Evolutionary conservation across 2,113 vertebrate species (phyloP).

Genomic region (Ardeotis arabs): DNA sequence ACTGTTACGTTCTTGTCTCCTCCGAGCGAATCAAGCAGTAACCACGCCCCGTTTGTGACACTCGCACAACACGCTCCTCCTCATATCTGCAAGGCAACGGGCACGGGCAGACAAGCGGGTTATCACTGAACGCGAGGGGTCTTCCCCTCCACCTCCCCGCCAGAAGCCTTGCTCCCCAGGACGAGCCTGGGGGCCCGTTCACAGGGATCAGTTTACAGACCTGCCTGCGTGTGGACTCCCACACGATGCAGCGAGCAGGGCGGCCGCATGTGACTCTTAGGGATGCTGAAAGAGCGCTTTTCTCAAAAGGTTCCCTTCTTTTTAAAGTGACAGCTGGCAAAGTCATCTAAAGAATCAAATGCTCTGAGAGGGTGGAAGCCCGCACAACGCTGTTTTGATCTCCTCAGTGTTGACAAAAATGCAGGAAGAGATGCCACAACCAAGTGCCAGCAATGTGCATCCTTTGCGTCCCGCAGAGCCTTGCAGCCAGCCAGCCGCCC

Average conservation of each 20-base stretch:
- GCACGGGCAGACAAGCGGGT: neutral
- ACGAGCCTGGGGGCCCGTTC: neutral
- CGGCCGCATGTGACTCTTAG: neutral
- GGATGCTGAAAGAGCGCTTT: neutral
- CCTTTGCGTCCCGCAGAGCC: fast-evolving
- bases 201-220: neutral
- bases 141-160: neutral
- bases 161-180: neutral
- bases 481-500: neutral
- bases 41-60: fast-evolving
- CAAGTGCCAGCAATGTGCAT: neutral
- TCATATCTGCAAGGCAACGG: neutral
- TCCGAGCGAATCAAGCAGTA: neutral
- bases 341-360: neutral
- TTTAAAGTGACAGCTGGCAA: neutral
- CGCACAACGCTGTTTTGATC: neutral
- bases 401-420: neutral
- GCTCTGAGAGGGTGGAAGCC: neutral
- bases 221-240: neutral
- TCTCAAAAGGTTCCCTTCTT: neutral
- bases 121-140: neutral
- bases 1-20: neutral
- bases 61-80: neutral
- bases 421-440: neutral
- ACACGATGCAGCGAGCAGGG: neutral